Percentiles rank a stretch among this genome's conserved stretches.
Evolutionary conservation across 2,797 vertebrate genomes (phyloP).

Genomic region (Naso thynnoides): DNA sequence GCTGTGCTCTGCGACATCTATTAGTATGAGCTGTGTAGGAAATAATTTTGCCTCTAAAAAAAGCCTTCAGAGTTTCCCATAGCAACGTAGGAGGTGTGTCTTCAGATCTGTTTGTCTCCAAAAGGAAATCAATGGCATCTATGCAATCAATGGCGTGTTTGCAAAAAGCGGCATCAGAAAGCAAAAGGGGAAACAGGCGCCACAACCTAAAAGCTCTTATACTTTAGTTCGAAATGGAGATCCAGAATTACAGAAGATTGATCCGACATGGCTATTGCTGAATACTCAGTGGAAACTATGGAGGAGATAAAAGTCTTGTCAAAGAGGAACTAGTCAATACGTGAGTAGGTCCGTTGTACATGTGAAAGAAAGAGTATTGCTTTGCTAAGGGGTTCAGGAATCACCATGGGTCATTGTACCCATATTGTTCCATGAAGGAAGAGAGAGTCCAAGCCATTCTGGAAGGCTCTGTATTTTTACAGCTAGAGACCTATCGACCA

Average conservation of each 20-base stretch:
- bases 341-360: not conserved
- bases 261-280: not conserved
- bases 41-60: not conserved
- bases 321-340: not conserved
- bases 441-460: not conserved
- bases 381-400: not conserved
- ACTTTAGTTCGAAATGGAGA: not conserved
- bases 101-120: not conserved
- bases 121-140: not conserved
- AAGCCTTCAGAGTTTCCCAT: not conserved
- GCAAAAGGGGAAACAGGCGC: not conserved
- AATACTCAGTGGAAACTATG: not conserved
- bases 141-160: not conserved
- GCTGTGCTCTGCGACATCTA: not conserved
- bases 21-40: not conserved
- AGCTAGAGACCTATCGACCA: not conserved
- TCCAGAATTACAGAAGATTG: not conserved
- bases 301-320: not conserved
- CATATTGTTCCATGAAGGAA: not conserved
- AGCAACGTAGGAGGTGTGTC: not conserved
- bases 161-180: not conserved
- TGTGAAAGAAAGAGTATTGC: not conserved
- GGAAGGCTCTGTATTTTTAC: not conserved
- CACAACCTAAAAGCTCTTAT: not conserved
- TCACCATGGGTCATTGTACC: not conserved